A percentile compares a stretch with the other conserved stretches of the same genome.
Evolutionary conservation across 2,888 invertebrate genomes (phyloP).

Genomic region (Pycnomerus fuliginosus): DNA sequence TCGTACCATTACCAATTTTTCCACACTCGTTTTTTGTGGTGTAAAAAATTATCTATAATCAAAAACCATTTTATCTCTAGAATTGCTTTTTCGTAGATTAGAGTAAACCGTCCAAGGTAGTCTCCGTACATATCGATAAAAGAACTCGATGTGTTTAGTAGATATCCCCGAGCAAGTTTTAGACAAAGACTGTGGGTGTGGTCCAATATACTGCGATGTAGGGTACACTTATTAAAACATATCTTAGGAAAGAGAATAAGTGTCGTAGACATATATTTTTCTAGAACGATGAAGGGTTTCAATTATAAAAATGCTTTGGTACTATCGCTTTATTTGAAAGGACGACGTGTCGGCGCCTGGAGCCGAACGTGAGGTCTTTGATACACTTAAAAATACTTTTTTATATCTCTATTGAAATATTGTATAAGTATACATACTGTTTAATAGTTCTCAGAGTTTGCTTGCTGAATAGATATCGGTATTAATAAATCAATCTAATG

Average conservation of each 20-base stretch:
- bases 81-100: conserved; percentile 39
- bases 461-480: conserved; percentile 24
- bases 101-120: conserved; percentile 44
- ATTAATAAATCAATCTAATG: conserved; percentile 22
- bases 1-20: conserved; percentile 15
- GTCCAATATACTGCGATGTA: conserved; percentile 47
- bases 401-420: conserved; percentile 29
- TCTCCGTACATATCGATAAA: conserved; percentile 36
- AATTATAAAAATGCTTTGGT: conserved; percentile 47
- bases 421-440: conserved; percentile 35
- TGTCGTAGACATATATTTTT: conserved; percentile 49
- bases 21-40: conserved; percentile 9
- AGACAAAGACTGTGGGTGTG: conserved; percentile 50
- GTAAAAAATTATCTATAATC: conserved; percentile 11
- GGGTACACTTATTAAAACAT: conserved; percentile 44
- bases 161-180: conserved; percentile 25
- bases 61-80: conserved; percentile 14
- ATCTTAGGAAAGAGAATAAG: conserved; percentile 45
- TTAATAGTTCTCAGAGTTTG: conserved; percentile 31
- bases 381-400: conserved; percentile 28
- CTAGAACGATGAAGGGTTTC: conserved; percentile 40
- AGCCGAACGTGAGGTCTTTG: conserved; percentile 13
- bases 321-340: conserved; percentile 51
- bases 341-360: conserved; percentile 15
- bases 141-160: conserved; percentile 22